A percentile compares a stretch with the other conserved stretches of the same genome.
phyloP scores from a whole-genome alignment of 2,888 invertebrate species.

The Candidula unifasciata region DNA sequence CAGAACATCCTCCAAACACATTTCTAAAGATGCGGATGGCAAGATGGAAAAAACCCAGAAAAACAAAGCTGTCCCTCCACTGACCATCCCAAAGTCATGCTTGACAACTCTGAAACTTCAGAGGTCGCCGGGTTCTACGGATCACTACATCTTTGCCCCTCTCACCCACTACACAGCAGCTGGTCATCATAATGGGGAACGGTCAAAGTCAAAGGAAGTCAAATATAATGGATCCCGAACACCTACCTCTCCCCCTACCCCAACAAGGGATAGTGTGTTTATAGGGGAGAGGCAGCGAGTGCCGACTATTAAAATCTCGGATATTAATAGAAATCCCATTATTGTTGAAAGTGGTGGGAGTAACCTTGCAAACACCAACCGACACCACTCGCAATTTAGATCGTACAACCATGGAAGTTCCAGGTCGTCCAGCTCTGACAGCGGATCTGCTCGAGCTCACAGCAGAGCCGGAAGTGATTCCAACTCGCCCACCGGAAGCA shows the following conservation, averaged over 20 bases:
- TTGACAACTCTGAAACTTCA: conserved; percentile 48
- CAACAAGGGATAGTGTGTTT: conserved; percentile 50
- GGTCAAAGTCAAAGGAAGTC: conserved; percentile 15
- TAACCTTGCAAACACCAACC: conserved; percentile 5
- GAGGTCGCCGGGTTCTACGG: conserved; percentile 48
- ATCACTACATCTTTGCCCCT: conserved; percentile 46
- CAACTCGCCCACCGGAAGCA: conserved; percentile 42
- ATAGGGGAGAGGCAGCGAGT: conserved; percentile 50
- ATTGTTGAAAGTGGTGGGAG: conserved; percentile 49
- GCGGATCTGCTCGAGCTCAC: conserved; percentile 23
- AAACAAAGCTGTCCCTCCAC: conserved; percentile 43
- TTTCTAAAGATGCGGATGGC: conserved; percentile 23
- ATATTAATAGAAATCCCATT: conserved; percentile 56
- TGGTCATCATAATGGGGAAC: conserved; percentile 21
- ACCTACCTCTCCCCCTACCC: conserved; percentile 33
- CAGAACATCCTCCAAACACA: conserved; percentile 27
- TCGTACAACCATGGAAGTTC: conserved; percentile 29
- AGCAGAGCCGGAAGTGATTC: conserved; percentile 39
- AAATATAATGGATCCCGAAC: conserved; percentile 38
- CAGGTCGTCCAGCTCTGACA: conserved; percentile 23
- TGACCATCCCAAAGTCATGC: conserved; percentile 49
- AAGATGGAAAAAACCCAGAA: conserved; percentile 32
- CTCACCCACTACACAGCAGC: not conserved
- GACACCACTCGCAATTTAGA: conserved; percentile 25
- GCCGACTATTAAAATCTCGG: conserved; percentile 54